Percentiles rank a stretch among this genome's conserved stretches.
Conservation (phyloP, 2,888 invertebrate genomes). For the Macrosiphum euphorbiae region DNA sequence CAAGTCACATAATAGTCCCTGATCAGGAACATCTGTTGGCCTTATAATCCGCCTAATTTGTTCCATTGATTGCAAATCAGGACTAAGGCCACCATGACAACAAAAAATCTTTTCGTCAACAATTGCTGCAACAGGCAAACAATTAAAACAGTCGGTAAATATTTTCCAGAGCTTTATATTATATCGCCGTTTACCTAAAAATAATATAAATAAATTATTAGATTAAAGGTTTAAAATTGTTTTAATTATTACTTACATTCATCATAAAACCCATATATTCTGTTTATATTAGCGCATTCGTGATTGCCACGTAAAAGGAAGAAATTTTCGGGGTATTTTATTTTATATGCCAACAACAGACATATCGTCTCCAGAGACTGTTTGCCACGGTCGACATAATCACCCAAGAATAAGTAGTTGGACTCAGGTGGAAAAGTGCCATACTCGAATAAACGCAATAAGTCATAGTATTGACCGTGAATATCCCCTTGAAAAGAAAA, state of each 20-base stretch:
- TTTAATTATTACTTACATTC: constrained; percentile 81
- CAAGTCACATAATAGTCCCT: constrained; percentile 95
- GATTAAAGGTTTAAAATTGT: neutral
- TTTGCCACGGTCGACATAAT: constrained; percentile 98
- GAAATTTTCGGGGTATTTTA: constrained; percentile 99
- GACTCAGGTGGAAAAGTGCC: constrained; percentile 98
- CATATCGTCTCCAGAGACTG: constrained; percentile 99
- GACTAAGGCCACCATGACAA: constrained; percentile 87
- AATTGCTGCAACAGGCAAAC: constrained; percentile 98
- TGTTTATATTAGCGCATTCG: constrained; percentile 93
- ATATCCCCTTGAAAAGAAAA: constrained; percentile 84
- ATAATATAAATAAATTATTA: neutral
- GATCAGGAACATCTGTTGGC: constrained; percentile 98
- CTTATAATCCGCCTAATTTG: constrained; percentile 98
- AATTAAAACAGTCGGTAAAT: constrained; percentile 99
- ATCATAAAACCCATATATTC: constrained; percentile 83
- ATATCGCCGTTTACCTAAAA: constrained; percentile 82
- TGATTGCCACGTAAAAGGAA: constrained; percentile 93
- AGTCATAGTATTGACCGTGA: constrained; percentile 99
- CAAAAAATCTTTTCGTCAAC: constrained; percentile 87
- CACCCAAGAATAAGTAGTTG: constrained; percentile 98
- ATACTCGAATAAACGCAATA: constrained; percentile 96
- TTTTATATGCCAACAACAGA: constrained; percentile 96
- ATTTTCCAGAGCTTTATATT: constrained; percentile 99
- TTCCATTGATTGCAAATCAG: constrained; percentile 96